A percentile compares a stretch with the other conserved stretches of the same genome.
These are phyloP conservation scores for Dichetophora obliterata DNA, from an alignment of 2,888 invertebrate species.

Conservation along the genomic window DNA sequence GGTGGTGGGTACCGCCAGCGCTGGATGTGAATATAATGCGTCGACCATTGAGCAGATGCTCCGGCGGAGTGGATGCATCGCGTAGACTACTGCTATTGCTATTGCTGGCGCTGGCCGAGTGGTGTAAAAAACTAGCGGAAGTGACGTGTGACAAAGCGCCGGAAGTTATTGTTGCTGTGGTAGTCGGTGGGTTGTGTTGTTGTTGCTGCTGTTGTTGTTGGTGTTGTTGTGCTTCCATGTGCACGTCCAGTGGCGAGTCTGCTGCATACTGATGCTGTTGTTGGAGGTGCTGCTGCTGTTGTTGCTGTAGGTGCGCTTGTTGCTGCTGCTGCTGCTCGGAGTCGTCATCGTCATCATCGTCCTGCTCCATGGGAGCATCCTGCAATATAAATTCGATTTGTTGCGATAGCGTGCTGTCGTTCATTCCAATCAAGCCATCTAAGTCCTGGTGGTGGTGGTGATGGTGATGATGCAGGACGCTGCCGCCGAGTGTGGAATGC, in stretches of 20 bases:
- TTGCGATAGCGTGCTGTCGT: slow-evolving; percentile 68
- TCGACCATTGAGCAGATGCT: slow-evolving; percentile 59
- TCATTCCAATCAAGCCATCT: slow-evolving; percentile 67
- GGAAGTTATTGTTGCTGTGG: slow-evolving; percentile 59
- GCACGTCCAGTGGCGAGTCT: slow-evolving; percentile 38
- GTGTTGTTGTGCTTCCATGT: slow-evolving; percentile 45
- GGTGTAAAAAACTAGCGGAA: slow-evolving; percentile 33
- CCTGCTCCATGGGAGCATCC: slow-evolving; percentile 69
- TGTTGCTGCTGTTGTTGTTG: slow-evolving; percentile 47
- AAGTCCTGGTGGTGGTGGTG: slow-evolving; percentile 57
- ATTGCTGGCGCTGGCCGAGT: slow-evolving; percentile 26
- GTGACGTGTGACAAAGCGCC: slow-evolving; percentile 37
- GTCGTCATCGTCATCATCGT: slow-evolving; percentile 55
- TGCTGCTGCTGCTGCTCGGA: slow-evolving; percentile 38
- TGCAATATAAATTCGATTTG: slow-evolving; percentile 70
- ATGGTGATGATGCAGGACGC: slow-evolving; percentile 9
- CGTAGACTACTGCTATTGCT: slow-evolving; percentile 40
- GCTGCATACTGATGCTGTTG: slow-evolving; percentile 43
- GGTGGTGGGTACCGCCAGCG: slow-evolving; percentile 32
- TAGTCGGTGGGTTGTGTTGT: slow-evolving; percentile 63
- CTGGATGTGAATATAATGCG: slow-evolving; percentile 62
- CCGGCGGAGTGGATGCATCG: slow-evolving; percentile 44
- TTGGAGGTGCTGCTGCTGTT: slow-evolving; percentile 44
- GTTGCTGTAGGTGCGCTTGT: slow-evolving; percentile 44
- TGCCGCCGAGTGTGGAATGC: not conserved